Conservation (phyloP, 2,888 invertebrate genomes). For the Helobdella robusta region DNA sequence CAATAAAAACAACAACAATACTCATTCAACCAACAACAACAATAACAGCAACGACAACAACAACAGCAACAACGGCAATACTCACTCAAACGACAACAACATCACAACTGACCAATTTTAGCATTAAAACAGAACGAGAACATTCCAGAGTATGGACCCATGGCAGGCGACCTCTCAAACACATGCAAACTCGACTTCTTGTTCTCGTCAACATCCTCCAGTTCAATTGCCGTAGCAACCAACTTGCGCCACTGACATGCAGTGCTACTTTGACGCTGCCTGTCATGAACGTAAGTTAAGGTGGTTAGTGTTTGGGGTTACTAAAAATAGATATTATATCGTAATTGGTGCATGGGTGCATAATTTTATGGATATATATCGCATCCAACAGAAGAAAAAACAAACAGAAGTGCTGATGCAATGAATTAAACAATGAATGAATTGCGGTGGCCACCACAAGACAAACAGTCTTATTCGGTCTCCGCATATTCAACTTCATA, state of each 20-base stretch:
- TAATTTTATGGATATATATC: no score
- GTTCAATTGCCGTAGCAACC: slow-evolving; percentile 61
- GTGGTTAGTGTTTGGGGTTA: no score
- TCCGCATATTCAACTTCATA: no score
- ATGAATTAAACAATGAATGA: no score
- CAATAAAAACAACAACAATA: background rate
- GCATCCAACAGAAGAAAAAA: no score
- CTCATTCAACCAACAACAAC: background rate
- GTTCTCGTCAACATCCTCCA: slow-evolving; percentile 81
- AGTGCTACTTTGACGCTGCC: slow-evolving; percentile 64
- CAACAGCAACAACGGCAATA: background rate
- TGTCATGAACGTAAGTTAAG: background rate
- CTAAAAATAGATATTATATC: no score
- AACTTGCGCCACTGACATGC: slow-evolving; percentile 77
- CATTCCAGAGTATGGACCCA: background rate
- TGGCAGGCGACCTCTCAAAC: slow-evolving; percentile 12
- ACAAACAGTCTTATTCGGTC: no score
- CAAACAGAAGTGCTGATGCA: no score
- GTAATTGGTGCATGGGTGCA: no score
- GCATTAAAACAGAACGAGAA: slow-evolving; percentile 11
- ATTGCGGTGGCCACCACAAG: no score
- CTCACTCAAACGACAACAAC: no score
- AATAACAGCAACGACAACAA: background rate
- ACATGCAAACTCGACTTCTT: background rate
- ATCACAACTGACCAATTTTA: slow-evolving; percentile 6